A percentile compares a stretch with the other conserved stretches of the same genome.
These are phyloP conservation scores for Scaptomyza pallida DNA, from an alignment of 1,140 invertebrate species.

Conservation along the genomic window DNA sequence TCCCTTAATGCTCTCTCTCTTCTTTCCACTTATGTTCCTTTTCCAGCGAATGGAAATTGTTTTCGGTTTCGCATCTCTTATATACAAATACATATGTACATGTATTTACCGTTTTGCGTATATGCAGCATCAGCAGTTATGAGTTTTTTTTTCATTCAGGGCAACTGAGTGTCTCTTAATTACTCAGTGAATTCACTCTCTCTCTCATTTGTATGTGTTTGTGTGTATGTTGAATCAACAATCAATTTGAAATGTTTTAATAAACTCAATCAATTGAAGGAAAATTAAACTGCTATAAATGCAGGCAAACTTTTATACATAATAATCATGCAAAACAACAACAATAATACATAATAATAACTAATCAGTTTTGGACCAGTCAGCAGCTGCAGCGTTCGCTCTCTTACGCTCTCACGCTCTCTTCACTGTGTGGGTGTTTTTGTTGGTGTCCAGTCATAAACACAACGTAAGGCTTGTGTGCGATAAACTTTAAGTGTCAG, in stretches of 20 bases:
- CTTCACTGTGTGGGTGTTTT: background rate
- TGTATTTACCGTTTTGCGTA: too few relatives aligned
- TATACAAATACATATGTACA: background rate
- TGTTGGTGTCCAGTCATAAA: constrained; percentile 10
- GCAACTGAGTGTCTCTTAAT: background rate
- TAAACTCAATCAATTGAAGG: constrained; percentile 10
- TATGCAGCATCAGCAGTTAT: background rate
- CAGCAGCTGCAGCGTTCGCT: constrained; percentile 8
- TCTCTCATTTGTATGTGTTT: background rate
- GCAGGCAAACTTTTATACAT: constrained; percentile 5
- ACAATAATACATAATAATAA: constrained; percentile 27
- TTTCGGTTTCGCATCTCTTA: background rate
- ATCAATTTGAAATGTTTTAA: constrained; percentile 1
- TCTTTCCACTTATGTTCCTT: too few relatives aligned
- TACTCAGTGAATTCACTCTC: background rate
- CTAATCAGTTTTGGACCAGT: constrained; percentile 43
- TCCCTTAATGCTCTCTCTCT: background rate
- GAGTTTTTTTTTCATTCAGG: background rate
- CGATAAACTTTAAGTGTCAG: constrained; percentile 22
- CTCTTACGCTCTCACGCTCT: constrained; percentile 2
- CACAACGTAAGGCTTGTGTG: constrained; percentile 1
- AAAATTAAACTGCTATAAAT: constrained; percentile 13
- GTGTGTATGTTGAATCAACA: constrained; percentile 16
- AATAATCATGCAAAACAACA: background rate
- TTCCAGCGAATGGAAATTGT: background rate